phyloP scores from a whole-genome alignment of 1,140 invertebrate genomes.

The Dinoponera quadriceps region DNA sequence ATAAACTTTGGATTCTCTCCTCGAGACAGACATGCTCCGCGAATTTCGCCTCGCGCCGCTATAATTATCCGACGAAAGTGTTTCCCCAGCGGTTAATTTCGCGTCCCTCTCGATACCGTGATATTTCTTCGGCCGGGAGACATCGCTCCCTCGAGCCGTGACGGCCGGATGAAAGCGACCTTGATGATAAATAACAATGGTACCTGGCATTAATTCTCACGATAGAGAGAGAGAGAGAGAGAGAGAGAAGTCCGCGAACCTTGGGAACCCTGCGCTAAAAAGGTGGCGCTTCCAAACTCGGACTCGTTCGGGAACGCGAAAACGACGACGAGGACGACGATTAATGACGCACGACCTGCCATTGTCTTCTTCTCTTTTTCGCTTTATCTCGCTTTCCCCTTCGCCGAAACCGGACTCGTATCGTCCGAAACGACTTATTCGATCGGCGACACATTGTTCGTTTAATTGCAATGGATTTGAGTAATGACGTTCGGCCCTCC shows the following conservation, averaged over 20 bases:
- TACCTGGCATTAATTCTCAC: conserved; percentile 10
- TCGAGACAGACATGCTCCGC: background rate
- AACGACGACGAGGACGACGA: conserved; percentile 29
- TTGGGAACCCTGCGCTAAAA: background rate
- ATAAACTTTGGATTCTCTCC: conserved; percentile 6
- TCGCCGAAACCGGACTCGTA: background rate
- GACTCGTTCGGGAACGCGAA: background rate
- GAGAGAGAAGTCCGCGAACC: too few relatives aligned
- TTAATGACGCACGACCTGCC: conserved; percentile 19
- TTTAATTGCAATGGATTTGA: conserved; percentile 49
- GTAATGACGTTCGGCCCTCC: conserved; percentile 21
- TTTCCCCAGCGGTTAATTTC: background rate
- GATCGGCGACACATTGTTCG: conserved; percentile 26
- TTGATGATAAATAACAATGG: conserved; percentile 63
- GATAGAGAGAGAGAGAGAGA: too few relatives aligned
- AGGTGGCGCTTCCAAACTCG: background rate
- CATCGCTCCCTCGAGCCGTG: conserved; percentile 15
- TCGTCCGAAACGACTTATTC: conserved; percentile 31
- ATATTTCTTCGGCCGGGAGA: background rate
- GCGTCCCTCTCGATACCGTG: background rate
- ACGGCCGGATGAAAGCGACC: conserved; percentile 33
- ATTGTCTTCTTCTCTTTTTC: background rate
- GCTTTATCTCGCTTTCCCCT: background rate
- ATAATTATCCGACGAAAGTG: background rate
- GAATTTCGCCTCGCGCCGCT: background rate